A percentile compares a stretch with the other conserved stretches of the same genome.
phyloP scores from a whole-genome alignment of 2,888 invertebrate species.

The Apotomis capreana region DNA sequence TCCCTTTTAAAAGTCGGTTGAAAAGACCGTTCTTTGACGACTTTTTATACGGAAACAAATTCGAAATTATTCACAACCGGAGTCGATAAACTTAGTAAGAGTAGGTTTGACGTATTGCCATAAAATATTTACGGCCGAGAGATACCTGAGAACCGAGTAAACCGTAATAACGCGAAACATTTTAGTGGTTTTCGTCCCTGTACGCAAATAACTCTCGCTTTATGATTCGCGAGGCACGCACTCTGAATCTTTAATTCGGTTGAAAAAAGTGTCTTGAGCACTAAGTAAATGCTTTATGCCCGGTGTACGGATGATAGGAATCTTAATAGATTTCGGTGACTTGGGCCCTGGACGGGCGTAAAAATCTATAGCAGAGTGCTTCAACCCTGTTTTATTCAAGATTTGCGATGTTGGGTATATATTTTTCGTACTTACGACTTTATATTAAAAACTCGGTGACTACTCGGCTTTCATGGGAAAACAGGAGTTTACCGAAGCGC shows the following conservation, averaged over 20 bases:
- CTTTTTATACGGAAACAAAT: constrained; percentile 20
- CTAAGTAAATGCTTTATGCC: constrained; percentile 28
- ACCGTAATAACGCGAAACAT: constrained; percentile 52
- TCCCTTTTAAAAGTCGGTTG: no score
- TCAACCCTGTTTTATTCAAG: neutral
- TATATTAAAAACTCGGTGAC: no score
- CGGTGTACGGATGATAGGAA: neutral
- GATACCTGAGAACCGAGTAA: constrained; percentile 53
- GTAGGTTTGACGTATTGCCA: constrained; percentile 55
- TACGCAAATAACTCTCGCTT: constrained; percentile 53
- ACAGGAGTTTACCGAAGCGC: no score
- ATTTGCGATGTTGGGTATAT: neutral
- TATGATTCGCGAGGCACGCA: constrained; percentile 48
- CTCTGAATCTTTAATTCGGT: constrained; percentile 48
- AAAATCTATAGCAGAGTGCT: neutral
- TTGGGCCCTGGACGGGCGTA: neutral
- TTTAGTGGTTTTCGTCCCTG: constrained; percentile 52
- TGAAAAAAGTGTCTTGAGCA: constrained; percentile 35
- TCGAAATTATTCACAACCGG: constrained; percentile 37
- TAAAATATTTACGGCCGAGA: constrained; percentile 58
- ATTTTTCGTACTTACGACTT: no score
- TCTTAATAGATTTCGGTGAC: neutral
- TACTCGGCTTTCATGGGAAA: no score
- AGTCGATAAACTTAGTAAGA: constrained; percentile 47
- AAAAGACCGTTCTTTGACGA: no score